Percentiles rank a stretch among this genome's conserved stretches.
phyloP scores from a whole-genome alignment of 1,140 invertebrate species.

The Eupristina koningsbergeri region DNA sequence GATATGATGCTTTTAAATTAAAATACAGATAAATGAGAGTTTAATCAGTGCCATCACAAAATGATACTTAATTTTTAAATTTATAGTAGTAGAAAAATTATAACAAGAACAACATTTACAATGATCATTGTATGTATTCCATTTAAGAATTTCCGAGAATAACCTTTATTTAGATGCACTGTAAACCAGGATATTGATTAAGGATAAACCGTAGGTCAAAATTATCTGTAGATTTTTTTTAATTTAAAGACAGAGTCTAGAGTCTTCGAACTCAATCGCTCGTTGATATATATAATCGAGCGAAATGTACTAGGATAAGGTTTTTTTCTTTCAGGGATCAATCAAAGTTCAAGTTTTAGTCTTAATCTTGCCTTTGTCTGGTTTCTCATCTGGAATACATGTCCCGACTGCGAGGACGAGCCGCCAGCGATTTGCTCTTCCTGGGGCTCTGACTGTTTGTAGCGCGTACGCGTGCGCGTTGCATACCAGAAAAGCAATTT shows the following conservation, averaged over 20 bases:
- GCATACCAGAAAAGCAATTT: slow-evolving; percentile 71
- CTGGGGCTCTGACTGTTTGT: neutral
- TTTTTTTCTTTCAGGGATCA: slow-evolving; percentile 58
- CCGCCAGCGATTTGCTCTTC: slow-evolving; percentile 50
- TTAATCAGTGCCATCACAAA: too few species aligned
- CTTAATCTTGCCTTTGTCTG: slow-evolving; percentile 70
- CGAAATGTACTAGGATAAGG: neutral
- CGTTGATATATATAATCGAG: slow-evolving; percentile 43
- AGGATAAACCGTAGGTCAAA: neutral
- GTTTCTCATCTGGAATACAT: slow-evolving; percentile 71
- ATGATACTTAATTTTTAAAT: too few species aligned
- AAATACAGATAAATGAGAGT: too few species aligned
- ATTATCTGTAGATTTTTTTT: neutral
- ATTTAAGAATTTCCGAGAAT: too few species aligned
- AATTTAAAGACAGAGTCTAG: neutral
- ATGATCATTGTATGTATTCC: too few species aligned
- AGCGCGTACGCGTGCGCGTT: neutral
- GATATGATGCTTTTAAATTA: too few species aligned
- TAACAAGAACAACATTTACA: too few species aligned
- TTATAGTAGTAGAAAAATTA: too few species aligned
- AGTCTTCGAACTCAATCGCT: slow-evolving; percentile 5
- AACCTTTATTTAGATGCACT: too few species aligned
- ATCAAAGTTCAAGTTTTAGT: slow-evolving; percentile 72
- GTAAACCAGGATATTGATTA: neutral
- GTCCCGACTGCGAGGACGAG: slow-evolving; percentile 67